Conservation (phyloP, 2,797 vertebrate species). For the Centropyge bicolor region DNA sequence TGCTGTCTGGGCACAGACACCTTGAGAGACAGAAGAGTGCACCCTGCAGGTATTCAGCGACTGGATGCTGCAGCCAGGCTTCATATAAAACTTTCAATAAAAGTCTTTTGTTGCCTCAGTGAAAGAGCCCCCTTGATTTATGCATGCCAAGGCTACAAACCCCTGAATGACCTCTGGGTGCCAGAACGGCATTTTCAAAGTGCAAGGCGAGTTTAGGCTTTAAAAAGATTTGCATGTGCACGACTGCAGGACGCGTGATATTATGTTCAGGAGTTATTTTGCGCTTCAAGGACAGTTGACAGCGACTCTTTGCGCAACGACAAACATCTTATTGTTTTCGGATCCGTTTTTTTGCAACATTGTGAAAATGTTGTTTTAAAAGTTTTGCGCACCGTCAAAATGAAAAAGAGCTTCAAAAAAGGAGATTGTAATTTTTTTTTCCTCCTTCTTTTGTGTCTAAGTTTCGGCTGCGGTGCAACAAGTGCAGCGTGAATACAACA, state of each 20-base stretch:
- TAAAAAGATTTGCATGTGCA: conserved; percentile 34
- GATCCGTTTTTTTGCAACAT: not conserved
- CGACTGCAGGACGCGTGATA: conserved; percentile 12
- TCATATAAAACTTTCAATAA: conserved; percentile 58
- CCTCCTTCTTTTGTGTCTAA: not conserved
- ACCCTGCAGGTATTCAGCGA: conserved; percentile 2
- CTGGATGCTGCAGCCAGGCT: conserved; percentile 10
- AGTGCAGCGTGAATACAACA: conserved; percentile 74
- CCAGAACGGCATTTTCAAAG: conserved; percentile 61
- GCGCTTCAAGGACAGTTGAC: conserved; percentile 47
- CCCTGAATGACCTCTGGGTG: conserved; percentile 72
- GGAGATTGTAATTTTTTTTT: not conserved
- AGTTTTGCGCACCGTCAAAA: not conserved
- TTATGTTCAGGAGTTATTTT: conserved; percentile 37
- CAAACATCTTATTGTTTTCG: conserved; percentile 12
- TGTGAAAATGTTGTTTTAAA: not conserved
- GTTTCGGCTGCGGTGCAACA: conserved; percentile 63
- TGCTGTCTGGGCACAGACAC: conserved; percentile 8
- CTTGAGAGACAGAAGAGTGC: not conserved
- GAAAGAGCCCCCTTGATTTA: conserved; percentile 79
- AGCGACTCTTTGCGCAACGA: conserved; percentile 1
- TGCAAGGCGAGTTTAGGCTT: conserved; percentile 58
- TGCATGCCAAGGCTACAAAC: conserved; percentile 70
- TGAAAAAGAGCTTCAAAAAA: rapidly evolving
- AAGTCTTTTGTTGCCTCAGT: conserved; percentile 74